These are phyloP conservation scores for Caenorhabditis afra DNA, from an alignment of 2,888 invertebrate species.

Conservation along the genomic window DNA sequence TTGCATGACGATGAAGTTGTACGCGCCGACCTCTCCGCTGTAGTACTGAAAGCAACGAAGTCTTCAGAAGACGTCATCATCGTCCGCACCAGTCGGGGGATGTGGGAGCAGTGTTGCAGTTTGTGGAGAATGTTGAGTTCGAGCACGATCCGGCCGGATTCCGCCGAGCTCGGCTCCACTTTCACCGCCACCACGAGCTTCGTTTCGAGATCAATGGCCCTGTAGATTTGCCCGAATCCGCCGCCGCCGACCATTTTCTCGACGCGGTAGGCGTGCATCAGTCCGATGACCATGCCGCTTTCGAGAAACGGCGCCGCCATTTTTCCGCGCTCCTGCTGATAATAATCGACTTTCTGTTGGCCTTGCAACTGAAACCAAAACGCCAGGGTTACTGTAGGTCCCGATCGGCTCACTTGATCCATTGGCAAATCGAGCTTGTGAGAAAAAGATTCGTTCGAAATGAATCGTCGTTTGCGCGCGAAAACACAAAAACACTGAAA, in stretches of 20 bases:
- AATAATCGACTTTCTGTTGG: slow-evolving; percentile 39
- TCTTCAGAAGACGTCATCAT: not conserved
- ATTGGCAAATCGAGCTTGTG: slow-evolving; percentile 27
- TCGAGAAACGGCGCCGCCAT: slow-evolving; percentile 53
- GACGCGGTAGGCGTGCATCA: slow-evolving; percentile 46
- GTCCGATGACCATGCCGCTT: slow-evolving; percentile 52
- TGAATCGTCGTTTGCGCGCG: no score
- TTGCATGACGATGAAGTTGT: slow-evolving; percentile 78
- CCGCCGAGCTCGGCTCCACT: slow-evolving; percentile 72
- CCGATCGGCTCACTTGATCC: slow-evolving; percentile 28
- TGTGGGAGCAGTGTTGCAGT: slow-evolving; percentile 61
- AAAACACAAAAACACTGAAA: no score
- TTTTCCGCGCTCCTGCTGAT: slow-evolving; percentile 46
- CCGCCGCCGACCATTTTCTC: slow-evolving; percentile 75
- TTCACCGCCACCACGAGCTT: slow-evolving; percentile 74
- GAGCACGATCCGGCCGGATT: slow-evolving; percentile 74
- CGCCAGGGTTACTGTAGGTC: not conserved
- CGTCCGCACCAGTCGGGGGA: slow-evolving; percentile 65
- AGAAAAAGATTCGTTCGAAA: slow-evolving; percentile 29
- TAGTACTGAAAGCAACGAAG: slow-evolving; percentile 63
- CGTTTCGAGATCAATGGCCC: slow-evolving; percentile 66
- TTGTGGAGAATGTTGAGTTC: slow-evolving; percentile 71
- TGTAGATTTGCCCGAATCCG: slow-evolving; percentile 78
- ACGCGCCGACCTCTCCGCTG: slow-evolving; percentile 67
- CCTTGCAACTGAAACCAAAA: slow-evolving; percentile 36